A percentile compares a stretch with the other conserved stretches of the same genome.
Conservation (phyloP, 2,797 vertebrate species). For the Phataginus tricuspis region DNA sequence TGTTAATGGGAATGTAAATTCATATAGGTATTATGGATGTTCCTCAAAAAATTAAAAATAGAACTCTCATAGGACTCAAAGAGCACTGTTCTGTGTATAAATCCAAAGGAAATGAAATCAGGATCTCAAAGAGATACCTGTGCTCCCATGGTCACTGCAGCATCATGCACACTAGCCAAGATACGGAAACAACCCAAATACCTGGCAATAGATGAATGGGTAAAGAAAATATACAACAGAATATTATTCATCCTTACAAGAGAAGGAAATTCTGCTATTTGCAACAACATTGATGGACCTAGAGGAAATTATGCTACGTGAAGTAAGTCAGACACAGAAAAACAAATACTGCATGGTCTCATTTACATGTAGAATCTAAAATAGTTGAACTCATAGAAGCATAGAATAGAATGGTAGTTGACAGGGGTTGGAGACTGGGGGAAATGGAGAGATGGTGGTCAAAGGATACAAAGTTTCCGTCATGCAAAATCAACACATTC, state of each 20-base stretch:
- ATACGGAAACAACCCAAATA: neutral
- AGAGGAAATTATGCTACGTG: neutral
- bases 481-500: neutral
- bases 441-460: neutral
- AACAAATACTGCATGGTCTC: neutral
- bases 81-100: neutral
- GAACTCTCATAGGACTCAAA: neutral
- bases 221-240: neutral
- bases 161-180: neutral
- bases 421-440: too few relatives aligned
- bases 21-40: neutral
- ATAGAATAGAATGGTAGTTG: neutral
- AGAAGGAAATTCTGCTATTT: neutral
- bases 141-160: neutral
- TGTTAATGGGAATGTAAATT: neutral
- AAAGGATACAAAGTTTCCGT: neutral
- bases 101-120: neutral
- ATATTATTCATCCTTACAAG: neutral
- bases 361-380: neutral
- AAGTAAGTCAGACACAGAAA: neutral
- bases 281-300: neutral
- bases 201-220: neutral
- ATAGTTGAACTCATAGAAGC: neutral
- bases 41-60: neutral
- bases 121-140: neutral